A percentile compares a stretch with the other conserved stretches of the same genome.
Conservation (phyloP, 2,888 invertebrate genomes). For the Charanyca ferruginea region DNA sequence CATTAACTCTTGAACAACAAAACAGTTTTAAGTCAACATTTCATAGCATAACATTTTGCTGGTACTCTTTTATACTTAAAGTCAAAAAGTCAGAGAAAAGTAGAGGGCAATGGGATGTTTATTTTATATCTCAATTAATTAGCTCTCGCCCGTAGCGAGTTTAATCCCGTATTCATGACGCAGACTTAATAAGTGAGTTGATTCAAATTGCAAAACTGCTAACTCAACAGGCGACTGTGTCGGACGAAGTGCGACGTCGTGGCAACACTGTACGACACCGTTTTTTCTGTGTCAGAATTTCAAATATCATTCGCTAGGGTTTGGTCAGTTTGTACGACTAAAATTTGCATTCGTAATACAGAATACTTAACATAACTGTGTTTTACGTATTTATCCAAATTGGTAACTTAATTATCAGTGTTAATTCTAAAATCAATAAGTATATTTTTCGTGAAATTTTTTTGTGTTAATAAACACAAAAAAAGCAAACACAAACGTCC, state of each 20-base stretch:
- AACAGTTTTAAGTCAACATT: conserved; percentile 52
- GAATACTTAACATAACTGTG: too few species aligned
- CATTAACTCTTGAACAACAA: conserved; percentile 56
- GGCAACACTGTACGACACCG: neutral
- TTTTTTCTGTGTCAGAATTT: conserved; percentile 24
- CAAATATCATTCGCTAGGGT: neutral
- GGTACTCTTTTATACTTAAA: conserved; percentile 60
- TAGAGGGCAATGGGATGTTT: conserved; percentile 58
- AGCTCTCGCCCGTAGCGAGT: conserved; percentile 58
- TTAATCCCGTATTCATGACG: conserved; percentile 70
- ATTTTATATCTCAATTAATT: conserved; percentile 73
- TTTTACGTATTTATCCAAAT: too few species aligned
- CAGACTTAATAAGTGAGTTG: conserved; percentile 72
- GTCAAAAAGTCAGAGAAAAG: conserved; percentile 55
- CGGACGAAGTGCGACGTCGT: conserved; percentile 17
- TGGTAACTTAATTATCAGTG: too few species aligned
- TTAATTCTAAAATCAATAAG: too few species aligned
- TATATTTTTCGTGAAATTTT: too few species aligned
- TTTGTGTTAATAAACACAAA: too few species aligned
- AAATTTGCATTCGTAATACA: too few species aligned
- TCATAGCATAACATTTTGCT: conserved; percentile 44
- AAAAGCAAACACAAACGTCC: neutral
- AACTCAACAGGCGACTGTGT: conserved; percentile 67
- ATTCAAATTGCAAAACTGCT: conserved; percentile 72
- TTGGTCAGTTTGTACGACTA: neutral